Conservation (phyloP, 2,888 invertebrate species). For the Furcula furcula region DNA sequence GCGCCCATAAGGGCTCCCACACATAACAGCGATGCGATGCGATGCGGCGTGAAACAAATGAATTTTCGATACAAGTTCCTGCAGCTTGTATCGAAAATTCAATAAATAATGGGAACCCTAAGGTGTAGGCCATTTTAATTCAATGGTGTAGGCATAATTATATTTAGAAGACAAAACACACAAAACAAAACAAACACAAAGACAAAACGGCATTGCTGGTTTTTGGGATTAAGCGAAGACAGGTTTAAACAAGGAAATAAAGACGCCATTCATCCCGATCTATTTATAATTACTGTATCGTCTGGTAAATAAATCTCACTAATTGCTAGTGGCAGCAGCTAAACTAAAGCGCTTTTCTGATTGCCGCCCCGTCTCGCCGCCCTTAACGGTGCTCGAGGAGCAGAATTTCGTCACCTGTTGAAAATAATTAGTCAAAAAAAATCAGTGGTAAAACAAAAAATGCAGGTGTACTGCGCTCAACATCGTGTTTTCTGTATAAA, state of each 20-base stretch:
- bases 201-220: too few relatives aligned
- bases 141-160: too few relatives aligned
- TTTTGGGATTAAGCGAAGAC: too few relatives aligned
- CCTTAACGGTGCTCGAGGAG: constrained; percentile 71
- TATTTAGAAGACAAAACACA: too few relatives aligned
- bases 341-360: constrained; percentile 63
- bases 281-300: constrained; percentile 31
- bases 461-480: constrained; percentile 60
- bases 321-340: constrained; percentile 71
- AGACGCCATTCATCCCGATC: constrained; percentile 22
- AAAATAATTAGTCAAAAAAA: constrained; percentile 83
- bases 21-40: too few relatives aligned
- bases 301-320: constrained; percentile 53
- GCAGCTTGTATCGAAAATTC: too few relatives aligned
- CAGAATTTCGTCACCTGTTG: constrained; percentile 80
- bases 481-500: constrained; percentile 64
- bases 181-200: too few relatives aligned
- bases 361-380: constrained; percentile 59
- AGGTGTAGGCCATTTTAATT: too few relatives aligned
- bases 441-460: constrained; percentile 74
- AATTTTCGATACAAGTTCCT: too few relatives aligned
- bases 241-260: constrained; percentile 19
- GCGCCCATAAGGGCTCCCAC: too few relatives aligned
- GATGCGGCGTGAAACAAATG: too few relatives aligned
- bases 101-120: too few relatives aligned